Evolutionary conservation across 1,140 invertebrate species (phyloP).

Genomic region (Drosophila melanica): DNA sequence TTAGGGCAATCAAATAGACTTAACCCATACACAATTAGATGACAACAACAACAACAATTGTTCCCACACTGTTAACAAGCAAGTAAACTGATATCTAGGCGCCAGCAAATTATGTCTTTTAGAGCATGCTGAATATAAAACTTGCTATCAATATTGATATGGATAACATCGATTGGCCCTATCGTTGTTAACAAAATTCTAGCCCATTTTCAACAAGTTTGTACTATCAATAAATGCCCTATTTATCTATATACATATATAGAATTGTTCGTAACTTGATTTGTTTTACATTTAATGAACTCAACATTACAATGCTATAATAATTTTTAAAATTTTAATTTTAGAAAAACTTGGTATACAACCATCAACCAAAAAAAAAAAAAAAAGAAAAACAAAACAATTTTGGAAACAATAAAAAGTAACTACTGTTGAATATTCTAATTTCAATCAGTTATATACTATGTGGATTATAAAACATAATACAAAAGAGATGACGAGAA

Average conservation of each 20-base stretch:
- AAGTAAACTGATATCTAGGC: slow-evolving; percentile 5
- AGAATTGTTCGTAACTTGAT: too few relatives aligned
- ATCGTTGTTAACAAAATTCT: background rate
- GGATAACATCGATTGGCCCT: too few relatives aligned
- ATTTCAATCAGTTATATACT: too few relatives aligned
- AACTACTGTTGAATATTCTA: too few relatives aligned
- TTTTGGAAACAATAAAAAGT: too few relatives aligned
- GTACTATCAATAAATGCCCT: background rate
- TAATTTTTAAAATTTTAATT: too few relatives aligned
- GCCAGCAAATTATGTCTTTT: slow-evolving; percentile 4
- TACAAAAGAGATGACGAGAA: background rate
- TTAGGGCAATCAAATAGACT: slow-evolving; percentile 13
- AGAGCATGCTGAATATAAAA: background rate
- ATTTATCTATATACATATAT: too few relatives aligned
- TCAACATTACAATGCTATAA: too few relatives aligned
- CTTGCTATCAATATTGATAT: background rate
- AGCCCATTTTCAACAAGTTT: background rate
- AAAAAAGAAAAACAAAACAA: too few relatives aligned
- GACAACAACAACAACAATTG: slow-evolving; percentile 5
- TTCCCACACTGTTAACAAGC: slow-evolving; percentile 33
- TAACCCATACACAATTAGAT: slow-evolving; percentile 34
- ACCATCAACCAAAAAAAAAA: too few relatives aligned
- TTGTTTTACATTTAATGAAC: too few relatives aligned
- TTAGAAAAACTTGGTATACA: too few relatives aligned
- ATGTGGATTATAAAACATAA: background rate